phyloP scores from a whole-genome alignment of 64 coral and sea anemone species.

The Actinia equina region DNA sequence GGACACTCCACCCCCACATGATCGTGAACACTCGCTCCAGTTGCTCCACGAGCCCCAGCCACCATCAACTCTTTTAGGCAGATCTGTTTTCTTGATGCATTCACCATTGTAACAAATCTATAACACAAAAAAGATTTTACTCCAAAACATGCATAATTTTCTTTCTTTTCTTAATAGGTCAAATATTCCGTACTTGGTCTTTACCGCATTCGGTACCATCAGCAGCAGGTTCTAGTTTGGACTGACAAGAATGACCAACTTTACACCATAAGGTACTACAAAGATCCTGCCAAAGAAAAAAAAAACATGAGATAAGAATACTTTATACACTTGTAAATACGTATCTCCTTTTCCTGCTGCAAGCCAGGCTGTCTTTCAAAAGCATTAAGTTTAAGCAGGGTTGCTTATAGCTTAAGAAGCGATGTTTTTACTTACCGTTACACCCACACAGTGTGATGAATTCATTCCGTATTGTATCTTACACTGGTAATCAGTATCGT shows the following conservation, averaged over 20 bases:
- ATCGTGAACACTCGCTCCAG: slow-evolving; percentile 77
- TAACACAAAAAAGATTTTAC: neutral
- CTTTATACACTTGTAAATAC: no score
- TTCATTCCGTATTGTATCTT: slow-evolving; percentile 64
- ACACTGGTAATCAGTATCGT: slow-evolving; percentile 83
- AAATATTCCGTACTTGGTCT: slow-evolving; percentile 35
- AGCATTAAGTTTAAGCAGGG: no score
- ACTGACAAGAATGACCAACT: slow-evolving; percentile 74
- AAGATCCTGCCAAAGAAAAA: slow-evolving; percentile 44
- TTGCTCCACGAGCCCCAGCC: slow-evolving; percentile 85
- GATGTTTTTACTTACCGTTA: slow-evolving; percentile 55
- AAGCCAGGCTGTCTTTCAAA: no score
- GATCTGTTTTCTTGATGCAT: slow-evolving; percentile 59
- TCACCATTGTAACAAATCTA: slow-evolving; percentile 82
- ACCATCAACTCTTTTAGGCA: slow-evolving; percentile 79
- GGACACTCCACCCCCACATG: slow-evolving; percentile 79
- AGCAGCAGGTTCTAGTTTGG: slow-evolving; percentile 76
- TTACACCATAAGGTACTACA: slow-evolving; percentile 91
- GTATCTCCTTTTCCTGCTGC: no score
- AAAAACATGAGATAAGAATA: neutral
- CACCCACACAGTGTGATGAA: slow-evolving; percentile 68
- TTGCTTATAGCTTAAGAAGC: neutral
- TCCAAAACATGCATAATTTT: no score
- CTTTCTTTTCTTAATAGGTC: no score
- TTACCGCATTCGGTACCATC: slow-evolving; percentile 90